Evolutionary conservation across 2,113 vertebrate genomes (phyloP).

Genomic region (Crypturellus undulatus): DNA sequence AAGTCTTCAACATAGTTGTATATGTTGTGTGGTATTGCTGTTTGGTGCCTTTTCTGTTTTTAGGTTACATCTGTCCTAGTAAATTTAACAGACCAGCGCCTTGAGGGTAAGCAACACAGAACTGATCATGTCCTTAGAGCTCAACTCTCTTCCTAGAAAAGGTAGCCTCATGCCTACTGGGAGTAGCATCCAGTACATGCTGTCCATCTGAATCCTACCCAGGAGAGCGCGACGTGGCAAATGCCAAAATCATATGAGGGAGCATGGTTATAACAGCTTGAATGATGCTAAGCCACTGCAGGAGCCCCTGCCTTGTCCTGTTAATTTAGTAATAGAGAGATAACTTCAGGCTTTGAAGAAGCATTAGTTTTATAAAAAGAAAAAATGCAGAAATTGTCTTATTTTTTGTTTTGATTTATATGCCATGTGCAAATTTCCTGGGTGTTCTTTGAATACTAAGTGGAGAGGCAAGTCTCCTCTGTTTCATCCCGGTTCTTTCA

Average conservation of each 20-base stretch:
- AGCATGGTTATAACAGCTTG: neutral
- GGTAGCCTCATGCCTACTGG: neutral
- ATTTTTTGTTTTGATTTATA: neutral
- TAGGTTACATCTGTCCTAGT: neutral
- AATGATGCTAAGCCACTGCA: neutral
- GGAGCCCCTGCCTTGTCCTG: neutral
- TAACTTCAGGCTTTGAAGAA: neutral
- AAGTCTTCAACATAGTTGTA: neutral
- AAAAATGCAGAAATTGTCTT: neutral
- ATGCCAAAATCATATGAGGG: neutral
- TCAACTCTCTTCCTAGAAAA: neutral
- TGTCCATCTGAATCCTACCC: neutral
- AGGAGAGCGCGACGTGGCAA: neutral
- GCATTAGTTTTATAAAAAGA: neutral
- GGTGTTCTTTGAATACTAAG: neutral
- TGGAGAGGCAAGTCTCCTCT: neutral
- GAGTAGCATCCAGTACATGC: neutral
- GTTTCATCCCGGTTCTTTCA: neutral
- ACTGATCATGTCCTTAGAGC: neutral
- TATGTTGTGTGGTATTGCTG: neutral
- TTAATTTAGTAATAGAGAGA: neutral
- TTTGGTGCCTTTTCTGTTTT: neutral
- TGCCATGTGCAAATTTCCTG: neutral
- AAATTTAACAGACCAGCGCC: neutral
- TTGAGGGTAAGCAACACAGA: neutral